Conservation (phyloP, 2,113 vertebrate genomes). For the Castor canadensis region DNA sequence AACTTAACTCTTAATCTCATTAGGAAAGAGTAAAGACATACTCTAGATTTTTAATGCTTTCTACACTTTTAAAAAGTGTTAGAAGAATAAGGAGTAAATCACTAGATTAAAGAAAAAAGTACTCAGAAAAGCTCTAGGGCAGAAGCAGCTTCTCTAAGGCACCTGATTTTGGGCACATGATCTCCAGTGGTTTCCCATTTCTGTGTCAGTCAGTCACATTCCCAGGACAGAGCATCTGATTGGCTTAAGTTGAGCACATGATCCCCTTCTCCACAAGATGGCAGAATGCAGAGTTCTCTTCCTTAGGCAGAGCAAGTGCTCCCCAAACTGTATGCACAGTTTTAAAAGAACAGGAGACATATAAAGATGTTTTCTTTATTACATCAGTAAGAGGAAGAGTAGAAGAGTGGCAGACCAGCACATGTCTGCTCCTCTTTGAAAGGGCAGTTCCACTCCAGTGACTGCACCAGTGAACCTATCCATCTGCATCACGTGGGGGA, state of each 20-base stretch:
- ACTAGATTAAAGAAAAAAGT: not conserved
- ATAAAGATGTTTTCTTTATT: too few species aligned
- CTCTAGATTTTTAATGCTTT: too few species aligned
- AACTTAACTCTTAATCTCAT: not conserved
- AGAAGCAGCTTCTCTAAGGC: not conserved
- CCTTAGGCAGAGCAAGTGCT: not conserved
- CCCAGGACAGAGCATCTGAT: not conserved
- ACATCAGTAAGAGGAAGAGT: not conserved
- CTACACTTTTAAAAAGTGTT: not conserved
- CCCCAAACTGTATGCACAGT: not conserved
- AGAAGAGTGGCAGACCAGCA: not conserved
- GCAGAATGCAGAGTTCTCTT: not conserved
- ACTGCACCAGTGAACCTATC: not conserved
- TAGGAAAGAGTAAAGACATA: not conserved
- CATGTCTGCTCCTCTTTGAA: not conserved
- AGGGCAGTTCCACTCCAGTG: rapidly evolving
- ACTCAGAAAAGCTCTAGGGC: not conserved
- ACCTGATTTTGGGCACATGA: not conserved
- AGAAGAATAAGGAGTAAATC: not conserved
- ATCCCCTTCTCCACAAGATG: too few species aligned
- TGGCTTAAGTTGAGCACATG: not conserved
- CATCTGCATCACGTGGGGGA: rapidly evolving
- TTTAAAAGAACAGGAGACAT: not conserved
- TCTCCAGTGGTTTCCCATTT: not conserved
- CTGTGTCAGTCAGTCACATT: not conserved